Percentiles rank a stretch among this genome's conserved stretches.
Conservation (phyloP, 2,888 invertebrate genomes). For the Odiellus spinosus region DNA sequence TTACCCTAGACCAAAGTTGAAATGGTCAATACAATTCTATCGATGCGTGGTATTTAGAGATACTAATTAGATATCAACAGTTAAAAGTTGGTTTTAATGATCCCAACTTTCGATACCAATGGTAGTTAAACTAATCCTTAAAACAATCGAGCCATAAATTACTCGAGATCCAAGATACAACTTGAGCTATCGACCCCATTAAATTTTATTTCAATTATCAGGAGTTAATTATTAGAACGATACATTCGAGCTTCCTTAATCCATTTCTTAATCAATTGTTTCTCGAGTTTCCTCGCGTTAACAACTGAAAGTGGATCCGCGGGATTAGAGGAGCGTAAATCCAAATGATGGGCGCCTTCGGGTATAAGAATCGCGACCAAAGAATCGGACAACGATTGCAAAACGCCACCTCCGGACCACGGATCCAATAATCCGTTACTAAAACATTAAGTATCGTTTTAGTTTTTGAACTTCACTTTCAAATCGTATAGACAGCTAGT, state of each 20-base stretch:
- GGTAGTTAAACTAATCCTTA: too few species aligned
- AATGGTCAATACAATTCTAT: too few species aligned
- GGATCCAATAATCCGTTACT: constrained; percentile 76
- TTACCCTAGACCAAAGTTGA: too few species aligned
- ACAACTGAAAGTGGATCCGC: constrained; percentile 49
- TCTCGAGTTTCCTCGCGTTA: constrained; percentile 45
- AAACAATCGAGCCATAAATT: too few species aligned
- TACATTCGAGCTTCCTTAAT: constrained; percentile 23
- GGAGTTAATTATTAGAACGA: neutral
- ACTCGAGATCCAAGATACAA: too few species aligned
- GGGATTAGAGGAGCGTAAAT: constrained; percentile 48
- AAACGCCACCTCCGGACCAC: constrained; percentile 70
- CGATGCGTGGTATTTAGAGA: too few species aligned
- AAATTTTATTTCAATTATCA: too few species aligned
- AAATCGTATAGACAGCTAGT: neutral
- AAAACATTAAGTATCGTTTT: too few species aligned
- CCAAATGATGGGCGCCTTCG: constrained; percentile 72
- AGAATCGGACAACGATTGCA: constrained; percentile 46
- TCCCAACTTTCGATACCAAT: too few species aligned
- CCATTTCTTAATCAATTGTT: constrained; percentile 45
- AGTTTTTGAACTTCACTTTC: constrained; percentile 4
- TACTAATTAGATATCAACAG: too few species aligned
- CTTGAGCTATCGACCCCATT: too few species aligned
- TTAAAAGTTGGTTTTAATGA: too few species aligned
- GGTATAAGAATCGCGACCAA: constrained; percentile 55